Base-by-base conservation (phyloP, 2,113 vertebrate species). In the Oreotrochilus melanogaster region DNA sequence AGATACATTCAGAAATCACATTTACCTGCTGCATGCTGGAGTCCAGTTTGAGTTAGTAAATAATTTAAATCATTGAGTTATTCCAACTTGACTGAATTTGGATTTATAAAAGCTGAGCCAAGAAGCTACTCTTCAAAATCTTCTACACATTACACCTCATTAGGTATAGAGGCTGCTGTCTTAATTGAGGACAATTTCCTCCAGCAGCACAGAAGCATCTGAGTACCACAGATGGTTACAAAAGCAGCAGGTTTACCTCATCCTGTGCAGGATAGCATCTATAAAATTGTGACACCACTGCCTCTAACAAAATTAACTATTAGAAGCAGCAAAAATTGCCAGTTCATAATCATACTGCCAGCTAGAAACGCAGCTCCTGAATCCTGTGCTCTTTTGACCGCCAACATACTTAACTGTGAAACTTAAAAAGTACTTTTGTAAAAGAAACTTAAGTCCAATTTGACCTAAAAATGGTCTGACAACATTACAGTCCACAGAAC, bases 391-490 rank as follows among this genome's bases (percentile, higher is more conserved):
- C 54, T 65, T 65, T 57, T 53, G 45, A 56, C 3, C 79, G 35
- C 14, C 94, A 66, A 51, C 2, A 27, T 56, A 47, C 48, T 42
- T 71, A 39, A 72, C 48, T 23, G 14, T 60, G 42, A 78, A 86
- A 91, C 58, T 39, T 39, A 30, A 48, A 19, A 91, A 69, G 50
- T 42, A 45, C 47, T 47, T 93, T 35, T 31, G 28, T 54, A 91
- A 86, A 76, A 92, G 43, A 87, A 88, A 58, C 24, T 87, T 54
- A 74, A 89, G 69, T 83, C 64, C 66, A 65, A 71, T 72, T 67
- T 58, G 50, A 88, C 45, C 70, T 93, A 82, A 78, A 92, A 91
- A 89, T 69, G 48, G 61, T 60, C 84, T 85, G 66, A 60, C 81
- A 94, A 88, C 66, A 64, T 56, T 78, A 71, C 7, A 93, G 70